Evolutionary conservation across 2,797 vertebrate species (phyloP).

Genomic region (Rhabdomys pumilio): DNA sequence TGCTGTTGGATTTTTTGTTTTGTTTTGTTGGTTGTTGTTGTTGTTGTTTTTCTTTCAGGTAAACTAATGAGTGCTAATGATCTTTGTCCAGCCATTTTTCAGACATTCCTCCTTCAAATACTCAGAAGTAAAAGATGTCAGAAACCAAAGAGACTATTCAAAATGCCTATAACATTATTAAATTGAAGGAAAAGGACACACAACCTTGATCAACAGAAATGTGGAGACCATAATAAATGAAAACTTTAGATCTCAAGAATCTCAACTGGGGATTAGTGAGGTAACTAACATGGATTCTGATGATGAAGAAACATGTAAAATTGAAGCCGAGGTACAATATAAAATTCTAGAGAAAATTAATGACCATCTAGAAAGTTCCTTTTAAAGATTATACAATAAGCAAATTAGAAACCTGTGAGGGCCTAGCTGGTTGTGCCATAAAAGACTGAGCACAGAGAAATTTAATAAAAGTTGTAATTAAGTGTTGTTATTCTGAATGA

Average conservation of each 20-base stretch:
- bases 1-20: no score
- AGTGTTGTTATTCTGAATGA: neutral
- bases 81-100: neutral
- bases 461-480: constrained; percentile 17
- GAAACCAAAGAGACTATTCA: neutral
- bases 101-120: neutral
- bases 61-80: neutral
- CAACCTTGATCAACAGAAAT: neutral
- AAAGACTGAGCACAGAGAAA: neutral
- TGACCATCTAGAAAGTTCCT: neutral
- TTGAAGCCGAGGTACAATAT: neutral
- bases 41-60: neutral
- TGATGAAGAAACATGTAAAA: neutral
- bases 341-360: neutral
- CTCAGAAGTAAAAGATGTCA: neutral
- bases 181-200: neutral
- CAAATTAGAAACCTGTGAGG: neutral
- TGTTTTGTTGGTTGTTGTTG: no score
- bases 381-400: neutral
- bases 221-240: neutral
- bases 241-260: neutral
- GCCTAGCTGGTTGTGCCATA: neutral
- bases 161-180: neutral
- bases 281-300: constrained; percentile 5
- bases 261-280: neutral